Conservation (phyloP, 2,888 invertebrate species). For the Phaonia tiefii region DNA sequence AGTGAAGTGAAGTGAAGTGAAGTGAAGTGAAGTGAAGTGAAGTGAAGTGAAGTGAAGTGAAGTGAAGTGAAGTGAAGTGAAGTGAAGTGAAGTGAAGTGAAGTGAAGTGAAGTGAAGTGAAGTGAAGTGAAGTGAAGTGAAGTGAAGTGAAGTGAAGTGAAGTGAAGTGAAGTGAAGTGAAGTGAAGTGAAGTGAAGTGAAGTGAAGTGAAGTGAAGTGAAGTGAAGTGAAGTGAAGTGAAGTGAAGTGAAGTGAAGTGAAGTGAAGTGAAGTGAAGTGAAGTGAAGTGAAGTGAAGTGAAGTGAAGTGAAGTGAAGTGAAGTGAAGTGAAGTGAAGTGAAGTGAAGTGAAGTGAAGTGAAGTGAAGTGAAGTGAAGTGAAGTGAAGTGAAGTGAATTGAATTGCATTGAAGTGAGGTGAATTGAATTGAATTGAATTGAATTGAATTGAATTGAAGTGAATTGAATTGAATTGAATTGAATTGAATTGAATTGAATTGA, state of each 20-base stretch:
- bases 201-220: not conserved
- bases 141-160: not conserved
- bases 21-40: too few species aligned
- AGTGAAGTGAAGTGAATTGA: too few species aligned
- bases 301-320: not conserved
- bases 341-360: not conserved
- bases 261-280: not conserved
- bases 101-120: too few species aligned
- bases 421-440: too few species aligned
- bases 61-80: too few species aligned
- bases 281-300: not conserved
- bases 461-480: too few species aligned
- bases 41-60: too few species aligned
- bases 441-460: too few species aligned
- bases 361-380: not conserved
- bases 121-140: too few species aligned
- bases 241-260: not conserved
- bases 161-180: not conserved
- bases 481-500: conserved; percentile 25
- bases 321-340: not conserved
- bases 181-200: not conserved
- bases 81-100: too few species aligned
- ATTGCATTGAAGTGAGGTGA: too few species aligned
- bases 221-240: not conserved
- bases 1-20: too few species aligned